Percentiles rank a stretch among this genome's conserved stretches.
phyloP scores from a whole-genome alignment of 23 tunicate genomes.

The Clavelina lepadiformis region DNA sequence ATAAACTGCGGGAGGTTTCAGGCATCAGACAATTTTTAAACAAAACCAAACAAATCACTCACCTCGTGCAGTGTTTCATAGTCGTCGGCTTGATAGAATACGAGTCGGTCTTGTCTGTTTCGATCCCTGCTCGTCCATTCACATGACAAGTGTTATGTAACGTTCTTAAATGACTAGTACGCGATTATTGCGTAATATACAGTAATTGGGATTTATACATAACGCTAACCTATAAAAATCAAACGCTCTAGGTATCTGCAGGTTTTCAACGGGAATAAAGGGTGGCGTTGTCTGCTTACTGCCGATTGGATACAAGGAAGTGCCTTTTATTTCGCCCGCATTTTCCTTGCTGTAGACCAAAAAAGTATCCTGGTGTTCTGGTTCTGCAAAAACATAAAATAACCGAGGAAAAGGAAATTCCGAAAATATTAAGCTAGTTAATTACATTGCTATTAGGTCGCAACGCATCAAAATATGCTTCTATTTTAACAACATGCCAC shows the following conservation, averaged over 20 bases:
- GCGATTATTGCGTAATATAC: too few species aligned
- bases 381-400: neutral
- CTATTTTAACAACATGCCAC: neutral
- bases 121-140: too few species aligned
- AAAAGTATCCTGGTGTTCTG: constrained; percentile 1
- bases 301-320: constrained; percentile 5
- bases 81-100: too few species aligned
- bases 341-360: constrained; percentile 17
- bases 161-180: too few species aligned
- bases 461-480: neutral
- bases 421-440: neutral
- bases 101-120: too few species aligned
- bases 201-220: too few species aligned
- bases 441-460: neutral
- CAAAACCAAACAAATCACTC: too few species aligned
- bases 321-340: constrained; percentile 25
- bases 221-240: constrained; percentile 50
- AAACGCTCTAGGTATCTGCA: constrained; percentile 20
- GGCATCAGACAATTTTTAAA: too few species aligned
- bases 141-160: too few species aligned
- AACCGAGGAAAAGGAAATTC: neutral
- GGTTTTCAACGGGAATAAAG: neutral
- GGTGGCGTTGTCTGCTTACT: neutral
- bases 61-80: too few species aligned
- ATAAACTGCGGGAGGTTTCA: too few species aligned